A percentile compares a stretch with the other conserved stretches of the same genome.
These are phyloP conservation scores for Diaphora mendica DNA, from an alignment of 2,888 invertebrate genomes.

Conservation along the genomic window DNA sequence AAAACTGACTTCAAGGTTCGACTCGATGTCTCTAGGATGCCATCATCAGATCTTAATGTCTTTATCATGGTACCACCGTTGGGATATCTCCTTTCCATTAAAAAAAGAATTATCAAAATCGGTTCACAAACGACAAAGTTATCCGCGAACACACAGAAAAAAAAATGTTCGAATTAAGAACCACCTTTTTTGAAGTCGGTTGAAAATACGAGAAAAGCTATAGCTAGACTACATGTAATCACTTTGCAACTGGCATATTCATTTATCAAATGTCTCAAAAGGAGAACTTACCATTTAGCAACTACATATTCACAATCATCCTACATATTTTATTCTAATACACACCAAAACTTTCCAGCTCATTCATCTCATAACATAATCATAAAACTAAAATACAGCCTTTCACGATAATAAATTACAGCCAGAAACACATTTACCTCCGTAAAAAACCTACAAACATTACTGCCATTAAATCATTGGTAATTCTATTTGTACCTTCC, in stretches of 20 bases:
- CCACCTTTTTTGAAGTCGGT: too few species aligned
- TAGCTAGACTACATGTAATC: too few species aligned
- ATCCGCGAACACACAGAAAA: too few species aligned
- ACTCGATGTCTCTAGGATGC: too few species aligned
- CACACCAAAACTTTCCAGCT: background rate
- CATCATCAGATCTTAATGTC: too few species aligned
- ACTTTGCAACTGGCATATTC: background rate
- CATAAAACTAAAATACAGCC: constrained; percentile 5
- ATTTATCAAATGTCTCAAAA: background rate
- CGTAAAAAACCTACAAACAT: constrained; percentile 13
- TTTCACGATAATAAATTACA: constrained; percentile 6
- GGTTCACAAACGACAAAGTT: too few species aligned
- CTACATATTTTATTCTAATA: background rate
- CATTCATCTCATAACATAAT: constrained; percentile 4
- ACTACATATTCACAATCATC: background rate
- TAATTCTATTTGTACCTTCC: constrained; percentile 13
- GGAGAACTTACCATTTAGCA: background rate
- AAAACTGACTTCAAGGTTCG: too few species aligned
- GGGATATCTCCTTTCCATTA: too few species aligned
- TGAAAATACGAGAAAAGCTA: too few species aligned
- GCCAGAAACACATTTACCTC: constrained; percentile 1
- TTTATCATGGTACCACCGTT: too few species aligned
- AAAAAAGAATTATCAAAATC: too few species aligned
- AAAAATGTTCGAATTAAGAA: too few species aligned
- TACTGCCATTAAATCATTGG: constrained; percentile 14